Conservation (phyloP, 2,888 invertebrate genomes). For the Mimas tiliae region DNA sequence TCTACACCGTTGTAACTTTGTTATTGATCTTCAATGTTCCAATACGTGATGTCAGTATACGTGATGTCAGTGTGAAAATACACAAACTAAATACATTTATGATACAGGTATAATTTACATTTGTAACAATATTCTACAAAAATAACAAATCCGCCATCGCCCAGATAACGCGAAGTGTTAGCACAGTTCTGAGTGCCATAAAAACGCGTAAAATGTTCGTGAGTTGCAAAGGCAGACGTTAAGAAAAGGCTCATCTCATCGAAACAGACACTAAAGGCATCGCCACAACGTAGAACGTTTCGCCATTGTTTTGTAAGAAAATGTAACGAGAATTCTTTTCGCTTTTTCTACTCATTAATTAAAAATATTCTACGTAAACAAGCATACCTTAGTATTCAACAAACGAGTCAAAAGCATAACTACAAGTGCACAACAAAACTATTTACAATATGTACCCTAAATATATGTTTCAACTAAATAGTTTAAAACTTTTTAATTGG, state of each 20-base stretch:
- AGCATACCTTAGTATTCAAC: conserved; percentile 9
- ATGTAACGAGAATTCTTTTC: conserved; percentile 32
- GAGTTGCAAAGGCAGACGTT: conserved; percentile 49
- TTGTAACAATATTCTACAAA: conserved; percentile 21
- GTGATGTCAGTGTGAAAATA: background rate
- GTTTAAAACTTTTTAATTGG: conserved; percentile 21
- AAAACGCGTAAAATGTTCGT: conserved; percentile 48
- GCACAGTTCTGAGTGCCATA: conserved; percentile 43
- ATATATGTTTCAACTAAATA: background rate
- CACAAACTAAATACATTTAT: conserved; percentile 10
- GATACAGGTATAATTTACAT: conserved; percentile 3
- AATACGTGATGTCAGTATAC: background rate
- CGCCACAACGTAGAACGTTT: conserved; percentile 38
- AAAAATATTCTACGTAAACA: conserved; percentile 17
- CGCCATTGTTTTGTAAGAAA: conserved; percentile 37
- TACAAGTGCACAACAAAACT: conserved; percentile 18
- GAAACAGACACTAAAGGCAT: conserved; percentile 44
- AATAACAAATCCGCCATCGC: conserved; percentile 39
- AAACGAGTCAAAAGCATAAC: conserved; percentile 19
- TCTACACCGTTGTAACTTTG: conserved; percentile 36
- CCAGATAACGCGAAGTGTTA: conserved; percentile 40
- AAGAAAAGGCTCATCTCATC: conserved; percentile 47
- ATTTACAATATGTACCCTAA: conserved; percentile 4
- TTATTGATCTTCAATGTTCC: background rate
- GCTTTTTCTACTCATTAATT: conserved; percentile 28